Evolutionary conservation across 2,888 invertebrate genomes (phyloP).

Genomic region (Ctenicera cuprea): DNA sequence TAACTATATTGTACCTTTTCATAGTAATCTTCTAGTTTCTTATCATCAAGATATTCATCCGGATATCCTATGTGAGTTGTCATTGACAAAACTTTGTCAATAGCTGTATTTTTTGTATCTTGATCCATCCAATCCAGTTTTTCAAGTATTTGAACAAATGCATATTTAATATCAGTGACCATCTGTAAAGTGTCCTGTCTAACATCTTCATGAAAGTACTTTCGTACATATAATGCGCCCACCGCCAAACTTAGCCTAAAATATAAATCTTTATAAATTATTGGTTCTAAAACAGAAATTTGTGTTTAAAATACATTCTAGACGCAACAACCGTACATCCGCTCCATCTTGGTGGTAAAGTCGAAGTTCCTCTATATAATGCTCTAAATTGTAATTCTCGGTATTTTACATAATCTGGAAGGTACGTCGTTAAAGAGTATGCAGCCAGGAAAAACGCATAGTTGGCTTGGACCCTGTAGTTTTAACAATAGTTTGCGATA

Average conservation of each 20-base stretch:
- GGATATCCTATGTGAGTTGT: slow-evolving; percentile 94
- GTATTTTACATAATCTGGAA: slow-evolving; percentile 85
- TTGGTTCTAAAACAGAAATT: not conserved
- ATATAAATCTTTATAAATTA: slow-evolving; percentile 27
- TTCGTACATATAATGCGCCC: slow-evolving; percentile 90
- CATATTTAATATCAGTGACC: slow-evolving; percentile 88
- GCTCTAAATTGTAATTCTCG: slow-evolving; percentile 88
- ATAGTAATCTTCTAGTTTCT: slow-evolving; percentile 88
- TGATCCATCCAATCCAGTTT: slow-evolving; percentile 96
- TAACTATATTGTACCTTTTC: slow-evolving; percentile 74
- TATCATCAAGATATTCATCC: slow-evolving; percentile 88
- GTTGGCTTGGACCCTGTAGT: slow-evolving; percentile 83
- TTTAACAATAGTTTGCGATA: not conserved
- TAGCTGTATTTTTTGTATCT: slow-evolving; percentile 83
- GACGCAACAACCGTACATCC: slow-evolving; percentile 90
- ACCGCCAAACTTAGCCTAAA: slow-evolving; percentile 83
- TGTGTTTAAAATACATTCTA: slow-evolving; percentile 82
- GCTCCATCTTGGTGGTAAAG: slow-evolving; percentile 92
- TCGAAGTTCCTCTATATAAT: slow-evolving; percentile 87
- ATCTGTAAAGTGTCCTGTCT: slow-evolving; percentile 90
- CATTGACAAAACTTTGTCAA: slow-evolving; percentile 89
- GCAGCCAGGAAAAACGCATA: slow-evolving; percentile 95
- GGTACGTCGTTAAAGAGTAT: slow-evolving; percentile 86
- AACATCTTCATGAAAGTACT: slow-evolving; percentile 90
- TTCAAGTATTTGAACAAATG: slow-evolving; percentile 87